Evolutionary conservation across 1,140 invertebrate genomes (phyloP).

Genomic region (Formica exsecta): DNA sequence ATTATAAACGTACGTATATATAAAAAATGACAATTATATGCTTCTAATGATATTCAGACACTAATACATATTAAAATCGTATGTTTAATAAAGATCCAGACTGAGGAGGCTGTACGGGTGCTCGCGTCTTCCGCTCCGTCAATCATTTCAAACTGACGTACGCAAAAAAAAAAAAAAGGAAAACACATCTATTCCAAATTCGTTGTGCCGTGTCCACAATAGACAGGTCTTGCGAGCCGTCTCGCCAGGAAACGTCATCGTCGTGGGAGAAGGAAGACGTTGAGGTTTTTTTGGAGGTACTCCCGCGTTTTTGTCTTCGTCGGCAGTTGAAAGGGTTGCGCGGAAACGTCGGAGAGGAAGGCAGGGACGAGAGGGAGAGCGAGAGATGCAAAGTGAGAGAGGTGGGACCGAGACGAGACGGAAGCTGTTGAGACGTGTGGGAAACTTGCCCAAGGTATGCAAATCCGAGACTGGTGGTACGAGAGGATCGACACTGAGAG

Average conservation of each 20-base stretch:
- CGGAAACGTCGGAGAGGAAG: constrained; percentile 4
- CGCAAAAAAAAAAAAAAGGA: constrained; percentile 34
- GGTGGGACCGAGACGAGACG: constrained; percentile 58
- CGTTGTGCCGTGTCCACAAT: constrained; percentile 7
- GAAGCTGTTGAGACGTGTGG: constrained; percentile 77
- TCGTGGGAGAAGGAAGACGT: constrained; percentile 69
- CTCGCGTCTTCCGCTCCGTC: not conserved
- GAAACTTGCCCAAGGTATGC: constrained; percentile 77
- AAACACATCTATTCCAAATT: constrained; percentile 13
- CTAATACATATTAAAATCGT: not conserved
- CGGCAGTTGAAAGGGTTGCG: constrained; percentile 73
- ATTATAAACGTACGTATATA: not conserved
- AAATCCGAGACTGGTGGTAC: constrained; percentile 69
- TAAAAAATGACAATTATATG: not conserved
- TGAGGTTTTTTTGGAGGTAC: constrained; percentile 65
- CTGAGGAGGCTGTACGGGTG: not conserved
- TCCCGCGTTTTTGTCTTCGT: constrained; percentile 69
- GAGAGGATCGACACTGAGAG: constrained; percentile 49
- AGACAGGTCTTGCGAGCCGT: constrained; percentile 38
- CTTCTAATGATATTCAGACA: not conserved
- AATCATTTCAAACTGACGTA: not conserved
- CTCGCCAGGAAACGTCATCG: constrained; percentile 65
- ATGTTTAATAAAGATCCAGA: not conserved
- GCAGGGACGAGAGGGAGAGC: constrained; percentile 1
- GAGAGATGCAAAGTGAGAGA: constrained; percentile 29